Evolutionary conservation across 2,888 invertebrate genomes (phyloP), one percentile per base, ranked within the genome.

Genomic region (Himalopsyche japonica): DNA sequence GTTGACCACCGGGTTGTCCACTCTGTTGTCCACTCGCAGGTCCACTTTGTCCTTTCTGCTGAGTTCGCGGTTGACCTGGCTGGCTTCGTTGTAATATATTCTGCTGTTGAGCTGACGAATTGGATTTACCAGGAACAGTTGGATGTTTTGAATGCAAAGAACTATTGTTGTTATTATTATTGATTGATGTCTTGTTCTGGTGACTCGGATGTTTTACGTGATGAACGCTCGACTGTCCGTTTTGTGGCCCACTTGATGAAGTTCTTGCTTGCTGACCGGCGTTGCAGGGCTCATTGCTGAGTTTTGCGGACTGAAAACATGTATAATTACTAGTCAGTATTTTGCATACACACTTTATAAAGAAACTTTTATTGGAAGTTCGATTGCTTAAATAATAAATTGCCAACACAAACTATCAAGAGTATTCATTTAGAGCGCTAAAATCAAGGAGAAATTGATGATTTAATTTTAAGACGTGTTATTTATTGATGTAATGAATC

Each of bases 181-280:
- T 34, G 37, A 43, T 10, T 80, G 80, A 80, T 48, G 64, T 57
- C 34, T 76, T 76, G 70, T 27, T 43, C 24, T 79, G 79, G 47
- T 70, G 24, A 76, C 30, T 49, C n/a, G 79, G 57, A 43, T 82
- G 82, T 37, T 82, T 79, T 57, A 37, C 77, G 49, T 43, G 78
- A 15, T 82, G 78, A n/a, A 78, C 48, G 30, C 47, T 76, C 15
- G 82, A n/a, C 27, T 82, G 76, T 4, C 81, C 70, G 79, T 78
- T 78, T n/a, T 76, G 76, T 30, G 89, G 90, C 90, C 90, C 81
- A 89, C 88, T 87, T 89, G 88, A 87, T 89, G 90, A 87, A 88
- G 89, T 88, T 89, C 89, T 86, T 88, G 47, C 80, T 85, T 57
- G 76, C 86, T 88, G 48, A 15, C 80, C 48, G 18, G 47, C 48